Base-by-base conservation (phyloP, 1,140 invertebrate genomes). In the Zaprionus ornatus region DNA sequence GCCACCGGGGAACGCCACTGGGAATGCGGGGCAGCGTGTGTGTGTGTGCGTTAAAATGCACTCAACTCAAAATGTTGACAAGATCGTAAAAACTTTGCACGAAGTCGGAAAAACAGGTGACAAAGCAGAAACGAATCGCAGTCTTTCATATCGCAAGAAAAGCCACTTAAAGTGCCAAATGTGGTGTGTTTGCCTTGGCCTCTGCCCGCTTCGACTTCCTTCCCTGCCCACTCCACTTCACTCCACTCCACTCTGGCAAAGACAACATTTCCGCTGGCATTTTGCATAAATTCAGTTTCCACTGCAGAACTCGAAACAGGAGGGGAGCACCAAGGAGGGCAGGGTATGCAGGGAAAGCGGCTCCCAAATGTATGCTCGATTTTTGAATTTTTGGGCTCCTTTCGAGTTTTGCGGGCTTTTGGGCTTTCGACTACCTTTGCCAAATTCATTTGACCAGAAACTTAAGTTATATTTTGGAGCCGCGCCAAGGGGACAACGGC, bases 401-500 rank as follows among this genome's bases (percentile, higher is more conserved):
- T 75, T 15, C 35, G 35, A 37, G 35, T 4, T 60, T 55, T 48
- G 32, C 13, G 23, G 23, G 42, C 45, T 19, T 37, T 52, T 64
- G 40, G 35, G 48, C 54, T 69, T 78, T 69, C 29, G 65, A 71
- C 77, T 90, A 91, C 88, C 88, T 91, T 87, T 91, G 90, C 90
- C 90, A 91, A 91, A 91, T 91, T 91, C 90, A 91, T 91, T 91
- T 91, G 90, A 91, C 90, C 90, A 91, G 90, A 91, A 91, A 91
- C 90, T 91, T 91, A 91, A 91, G 90, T 91, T 91, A 90, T 87
- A 91, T 91, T 91, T 91, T 91, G 90, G 90, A 91, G 19, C 19
- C 4, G 21, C 27, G 84, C 90, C 90, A 91, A 76, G 61, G 57
- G 72, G 54, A 60, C 45, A 59, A 19, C 52, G 40, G 52, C 29